Conservation (phyloP, 2,888 invertebrate genomes). For the Neoscelio sp. region DNA sequence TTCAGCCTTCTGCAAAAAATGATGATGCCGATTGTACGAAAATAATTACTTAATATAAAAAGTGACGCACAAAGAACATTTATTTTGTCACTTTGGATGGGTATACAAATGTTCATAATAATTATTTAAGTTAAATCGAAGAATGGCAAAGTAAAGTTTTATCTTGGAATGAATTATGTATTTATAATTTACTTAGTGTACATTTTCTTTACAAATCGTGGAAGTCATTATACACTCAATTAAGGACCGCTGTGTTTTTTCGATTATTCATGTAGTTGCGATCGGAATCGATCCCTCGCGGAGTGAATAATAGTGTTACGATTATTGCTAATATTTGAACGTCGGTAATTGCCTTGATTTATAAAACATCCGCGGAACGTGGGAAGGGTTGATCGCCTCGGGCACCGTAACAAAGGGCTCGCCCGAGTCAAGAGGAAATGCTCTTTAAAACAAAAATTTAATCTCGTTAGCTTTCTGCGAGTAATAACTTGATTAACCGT, state of each 20-base stretch:
- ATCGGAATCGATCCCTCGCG: conserved; percentile 12
- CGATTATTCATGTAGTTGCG: conserved; percentile 24
- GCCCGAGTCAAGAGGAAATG: conserved; percentile 12
- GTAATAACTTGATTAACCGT: conserved; percentile 36
- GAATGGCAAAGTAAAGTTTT: too few relatives aligned
- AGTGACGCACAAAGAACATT: too few relatives aligned
- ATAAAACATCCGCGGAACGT: conserved; percentile 38
- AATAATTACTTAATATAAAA: too few relatives aligned
- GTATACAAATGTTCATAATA: too few relatives aligned
- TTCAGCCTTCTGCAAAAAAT: too few relatives aligned
- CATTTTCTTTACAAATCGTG: conserved; percentile 1
- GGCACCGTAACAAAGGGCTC: conserved; percentile 51
- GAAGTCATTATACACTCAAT: conserved; percentile 14
- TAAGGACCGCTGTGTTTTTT: conserved; percentile 15
- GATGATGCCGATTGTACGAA: too few relatives aligned
- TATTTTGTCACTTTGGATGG: too few relatives aligned
- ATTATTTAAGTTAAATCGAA: too few relatives aligned
- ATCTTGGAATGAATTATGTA: too few relatives aligned
- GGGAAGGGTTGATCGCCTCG: conserved; percentile 46
- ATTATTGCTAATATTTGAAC: conserved; percentile 63
- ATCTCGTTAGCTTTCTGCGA: conserved; percentile 29
- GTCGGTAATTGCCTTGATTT: conserved; percentile 58
- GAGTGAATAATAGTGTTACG: conserved; percentile 25
- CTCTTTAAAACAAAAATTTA: conserved; percentile 45
- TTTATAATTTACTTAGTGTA: too few relatives aligned